A percentile compares a stretch with the other conserved stretches of the same genome.
These are phyloP conservation scores for Synaphobranchus kaupii DNA, from an alignment of 2,797 vertebrate species.

Conservation along the genomic window DNA sequence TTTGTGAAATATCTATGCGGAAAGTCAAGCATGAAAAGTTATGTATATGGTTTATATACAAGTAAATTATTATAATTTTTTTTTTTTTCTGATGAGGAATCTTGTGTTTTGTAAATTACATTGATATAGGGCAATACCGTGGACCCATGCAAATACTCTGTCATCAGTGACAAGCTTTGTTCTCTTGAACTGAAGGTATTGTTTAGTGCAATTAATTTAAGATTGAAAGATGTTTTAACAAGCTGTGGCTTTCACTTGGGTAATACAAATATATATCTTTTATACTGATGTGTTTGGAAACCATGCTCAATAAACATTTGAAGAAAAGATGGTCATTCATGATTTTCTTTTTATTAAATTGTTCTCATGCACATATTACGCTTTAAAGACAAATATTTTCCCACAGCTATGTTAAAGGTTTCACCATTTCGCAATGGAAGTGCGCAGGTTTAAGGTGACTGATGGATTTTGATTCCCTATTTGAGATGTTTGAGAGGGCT, in stretches of 20 bases:
- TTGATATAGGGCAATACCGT: neutral
- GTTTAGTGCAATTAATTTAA: slow-evolving; percentile 31
- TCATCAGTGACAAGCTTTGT: slow-evolving; percentile 28
- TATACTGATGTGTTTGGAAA: slow-evolving; percentile 37
- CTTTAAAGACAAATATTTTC: neutral
- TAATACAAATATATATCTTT: slow-evolving; percentile 37
- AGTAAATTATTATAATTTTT: neutral
- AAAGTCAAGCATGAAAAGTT: slow-evolving; percentile 29
- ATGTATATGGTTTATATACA: slow-evolving; percentile 5
- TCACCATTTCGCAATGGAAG: neutral
- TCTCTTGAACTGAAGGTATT: slow-evolving; percentile 23
- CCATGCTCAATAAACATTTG: slow-evolving; percentile 35
- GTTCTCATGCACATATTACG: too few relatives aligned
- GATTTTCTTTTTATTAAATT: neutral
- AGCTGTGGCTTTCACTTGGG: slow-evolving; percentile 34
- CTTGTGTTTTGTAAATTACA: slow-evolving; percentile 10
- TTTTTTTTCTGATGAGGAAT: slow-evolving; percentile 21
- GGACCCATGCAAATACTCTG: slow-evolving; percentile 25
- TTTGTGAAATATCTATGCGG: slow-evolving; percentile 10
- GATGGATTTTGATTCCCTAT: neutral
- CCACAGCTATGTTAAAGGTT: neutral
- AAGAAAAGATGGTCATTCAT: slow-evolving; percentile 6
- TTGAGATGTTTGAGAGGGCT: neutral
- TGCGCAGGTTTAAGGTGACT: neutral
- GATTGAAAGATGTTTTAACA: slow-evolving; percentile 29